Evolutionary conservation across 2,888 invertebrate genomes (phyloP), one percentile per base, ranked within the genome.

Genomic region (Drosophila percnosoma): DNA sequence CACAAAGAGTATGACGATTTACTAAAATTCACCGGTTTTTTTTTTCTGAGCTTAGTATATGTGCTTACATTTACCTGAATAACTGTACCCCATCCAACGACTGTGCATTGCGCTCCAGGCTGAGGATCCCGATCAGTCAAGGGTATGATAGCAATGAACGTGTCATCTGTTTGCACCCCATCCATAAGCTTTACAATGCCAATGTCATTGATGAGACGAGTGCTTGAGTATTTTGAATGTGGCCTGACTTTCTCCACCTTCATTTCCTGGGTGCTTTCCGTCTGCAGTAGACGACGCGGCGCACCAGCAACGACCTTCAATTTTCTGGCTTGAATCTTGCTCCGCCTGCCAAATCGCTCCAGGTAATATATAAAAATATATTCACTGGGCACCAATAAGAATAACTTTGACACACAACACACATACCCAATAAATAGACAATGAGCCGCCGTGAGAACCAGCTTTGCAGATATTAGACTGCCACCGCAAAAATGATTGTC

Each of bases 31-130:
- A 21, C 31, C 3, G 3, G 7, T 13, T 15, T 24, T 8, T 40
- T n/a, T 42, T 42, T 21, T 21, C 21, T 45, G 24, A 45, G 27
- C 24, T 24, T 45, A 2, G 24, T 1, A 15, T 13, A 15, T 11
- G 36, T 29, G 24, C 1, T 33, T 7, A 27, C 4, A 29, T 7
- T 45, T 52, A 90, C 89, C 72, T 80, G 66, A 6, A 87, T 73
- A 7, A 90, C 58, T 4, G 80, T 75, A 10, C 90, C 90, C 90
- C 90, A 90, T 40, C 90, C 90, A 0, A 87, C 38, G 7, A 81
- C 72, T 4, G 78, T 82, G 62, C 90, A 90, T 4, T 40, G 1
- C 0, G n/a, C 18, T 1, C 78, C 80, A 0, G 62, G 7, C n/a
- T 0, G 0, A 5, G 80, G 45, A 1, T n/a, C 1, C 0, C 0